These are phyloP conservation scores for Pseudoips prasinana DNA, from an alignment of 2,888 invertebrate species.

Conservation along the genomic window DNA sequence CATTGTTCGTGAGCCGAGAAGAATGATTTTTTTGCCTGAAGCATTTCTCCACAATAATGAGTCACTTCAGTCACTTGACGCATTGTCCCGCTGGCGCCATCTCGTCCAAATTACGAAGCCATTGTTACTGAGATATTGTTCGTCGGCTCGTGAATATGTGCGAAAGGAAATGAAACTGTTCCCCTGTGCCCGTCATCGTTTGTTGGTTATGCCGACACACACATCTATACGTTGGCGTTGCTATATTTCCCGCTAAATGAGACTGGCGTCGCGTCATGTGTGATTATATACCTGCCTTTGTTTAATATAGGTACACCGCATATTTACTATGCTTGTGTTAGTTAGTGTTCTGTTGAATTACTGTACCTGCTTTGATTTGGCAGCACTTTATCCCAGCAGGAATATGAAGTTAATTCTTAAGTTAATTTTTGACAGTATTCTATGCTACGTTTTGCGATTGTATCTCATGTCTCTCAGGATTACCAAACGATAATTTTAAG, in stretches of 20 bases:
- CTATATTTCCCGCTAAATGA: slow-evolving; percentile 38
- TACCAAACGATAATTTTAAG: too few relatives aligned
- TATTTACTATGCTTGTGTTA: slow-evolving; percentile 11
- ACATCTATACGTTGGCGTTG: slow-evolving; percentile 1
- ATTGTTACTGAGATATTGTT: slow-evolving; percentile 76
- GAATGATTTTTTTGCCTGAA: slow-evolving; percentile 64
- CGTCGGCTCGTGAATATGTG: slow-evolving; percentile 72
- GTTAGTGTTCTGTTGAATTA: slow-evolving; percentile 12
- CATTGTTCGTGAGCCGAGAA: slow-evolving; percentile 53
- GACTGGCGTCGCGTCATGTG: slow-evolving; percentile 15
- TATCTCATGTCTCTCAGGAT: too few relatives aligned
- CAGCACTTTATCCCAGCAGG: too few relatives aligned
- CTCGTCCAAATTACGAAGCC: slow-evolving; percentile 72
- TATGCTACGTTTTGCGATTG: too few relatives aligned
- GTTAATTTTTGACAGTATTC: too few relatives aligned
- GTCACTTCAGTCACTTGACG: slow-evolving; percentile 76
- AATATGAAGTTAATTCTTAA: too few relatives aligned
- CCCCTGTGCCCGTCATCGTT: slow-evolving; percentile 54
- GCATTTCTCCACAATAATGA: slow-evolving; percentile 73
- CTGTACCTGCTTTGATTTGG: slow-evolving; percentile 1
- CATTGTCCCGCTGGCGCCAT: slow-evolving; percentile 68
- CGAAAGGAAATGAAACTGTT: slow-evolving; percentile 74
- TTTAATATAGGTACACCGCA: slow-evolving; percentile 16
- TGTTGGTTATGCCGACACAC: slow-evolving; percentile 44
- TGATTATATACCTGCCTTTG: slow-evolving; percentile 22